These are phyloP conservation scores for Gryllus longicercus DNA, from an alignment of 2,888 invertebrate genomes.

Conservation along the genomic window DNA sequence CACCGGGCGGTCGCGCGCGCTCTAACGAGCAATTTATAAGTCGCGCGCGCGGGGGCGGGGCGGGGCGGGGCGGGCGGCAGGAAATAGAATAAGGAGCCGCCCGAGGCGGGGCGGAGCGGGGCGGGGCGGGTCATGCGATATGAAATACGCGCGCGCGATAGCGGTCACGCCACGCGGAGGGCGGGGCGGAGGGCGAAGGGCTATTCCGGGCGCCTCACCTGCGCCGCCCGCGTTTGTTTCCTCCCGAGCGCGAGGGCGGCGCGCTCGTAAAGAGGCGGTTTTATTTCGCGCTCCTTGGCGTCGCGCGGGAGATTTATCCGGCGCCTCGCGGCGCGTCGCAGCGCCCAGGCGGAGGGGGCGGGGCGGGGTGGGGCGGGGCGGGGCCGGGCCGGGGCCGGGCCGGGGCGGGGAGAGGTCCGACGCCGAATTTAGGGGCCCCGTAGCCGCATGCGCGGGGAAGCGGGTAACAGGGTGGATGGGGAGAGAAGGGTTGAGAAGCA, in stretches of 20 bases:
- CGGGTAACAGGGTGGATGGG: no score
- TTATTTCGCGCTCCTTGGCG: no score
- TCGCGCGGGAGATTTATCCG: no score
- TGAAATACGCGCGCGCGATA: not conserved
- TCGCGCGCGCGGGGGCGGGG: not conserved
- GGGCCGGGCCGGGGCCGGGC: not conserved
- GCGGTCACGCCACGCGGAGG: not conserved
- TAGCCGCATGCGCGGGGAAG: no score
- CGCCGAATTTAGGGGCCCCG: no score
- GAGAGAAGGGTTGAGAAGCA: no score
- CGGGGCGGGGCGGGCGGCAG: not conserved
- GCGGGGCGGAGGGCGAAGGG: not conserved
- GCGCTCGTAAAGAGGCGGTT: no score
- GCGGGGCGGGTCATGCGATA: not conserved
- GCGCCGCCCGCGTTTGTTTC: not conserved
- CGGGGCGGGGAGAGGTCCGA: no score
- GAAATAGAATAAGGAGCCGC: slow-evolving; percentile 8
- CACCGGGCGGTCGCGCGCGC: not conserved
- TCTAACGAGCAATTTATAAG: slow-evolving; percentile 1
- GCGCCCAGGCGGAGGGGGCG: no score
- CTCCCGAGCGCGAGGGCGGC: not conserved
- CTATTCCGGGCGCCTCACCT: not conserved
- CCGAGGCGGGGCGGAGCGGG: not conserved
- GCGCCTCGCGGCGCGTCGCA: no score
- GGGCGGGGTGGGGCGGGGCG: no score